These are phyloP conservation scores for Platysteira castanea DNA, from an alignment of 2,113 vertebrate genomes.

Conservation along the genomic window DNA sequence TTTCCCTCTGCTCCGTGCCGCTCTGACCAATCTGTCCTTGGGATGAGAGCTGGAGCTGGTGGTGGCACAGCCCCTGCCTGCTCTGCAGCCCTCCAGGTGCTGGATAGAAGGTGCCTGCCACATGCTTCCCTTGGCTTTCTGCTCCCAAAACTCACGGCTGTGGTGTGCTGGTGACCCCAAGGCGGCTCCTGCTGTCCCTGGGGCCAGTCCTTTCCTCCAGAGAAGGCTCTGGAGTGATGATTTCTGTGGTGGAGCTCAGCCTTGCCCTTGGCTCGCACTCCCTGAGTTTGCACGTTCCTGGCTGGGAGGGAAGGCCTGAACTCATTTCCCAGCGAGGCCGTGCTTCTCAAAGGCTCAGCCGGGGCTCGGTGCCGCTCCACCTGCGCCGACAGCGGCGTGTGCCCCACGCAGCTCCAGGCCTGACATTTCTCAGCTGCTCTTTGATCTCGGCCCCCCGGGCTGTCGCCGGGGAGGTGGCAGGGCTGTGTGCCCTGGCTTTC, in stretches of 20 bases:
- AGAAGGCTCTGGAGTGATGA: accelerated
- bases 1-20: background rate
- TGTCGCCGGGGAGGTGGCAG: background rate
- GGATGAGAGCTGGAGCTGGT: background rate
- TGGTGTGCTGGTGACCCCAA: background rate
- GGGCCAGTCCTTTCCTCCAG: accelerated
- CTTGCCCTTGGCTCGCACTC: accelerated
- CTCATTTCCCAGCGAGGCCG: background rate
- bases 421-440: background rate
- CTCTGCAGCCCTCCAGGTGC: background rate
- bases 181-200: background rate
- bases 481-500: background rate
- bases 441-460: background rate
- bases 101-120: accelerated
- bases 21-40: background rate
- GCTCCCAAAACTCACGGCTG: accelerated
- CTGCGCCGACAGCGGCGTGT: background rate
- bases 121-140: background rate
- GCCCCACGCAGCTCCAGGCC: accelerated
- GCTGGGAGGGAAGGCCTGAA: background rate
- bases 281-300: background rate
- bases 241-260: background rate
- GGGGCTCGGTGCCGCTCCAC: background rate
- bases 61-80: background rate
- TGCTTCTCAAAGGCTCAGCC: background rate